These are phyloP conservation scores for Ceratosolen fusciceps DNA, from an alignment of 1,140 invertebrate species.

Conservation along the genomic window DNA sequence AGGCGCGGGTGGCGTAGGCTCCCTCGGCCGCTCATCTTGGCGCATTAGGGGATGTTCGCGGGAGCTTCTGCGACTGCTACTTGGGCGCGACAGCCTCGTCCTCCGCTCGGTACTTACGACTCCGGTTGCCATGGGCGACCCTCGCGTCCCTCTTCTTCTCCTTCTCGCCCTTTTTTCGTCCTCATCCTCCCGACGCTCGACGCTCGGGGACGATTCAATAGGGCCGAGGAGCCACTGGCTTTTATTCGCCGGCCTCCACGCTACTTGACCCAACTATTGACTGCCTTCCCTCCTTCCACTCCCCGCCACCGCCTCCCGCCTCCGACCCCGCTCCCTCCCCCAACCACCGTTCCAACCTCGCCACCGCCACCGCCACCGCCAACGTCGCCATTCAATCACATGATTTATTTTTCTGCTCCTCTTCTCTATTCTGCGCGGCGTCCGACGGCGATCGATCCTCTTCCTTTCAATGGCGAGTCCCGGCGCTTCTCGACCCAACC, in stretches of 20 bases:
- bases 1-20: neutral
- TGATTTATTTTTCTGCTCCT: neutral
- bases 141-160: neutral
- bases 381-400: neutral
- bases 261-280: neutral
- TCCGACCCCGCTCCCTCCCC: too few species aligned
- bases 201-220: constrained; percentile 35
- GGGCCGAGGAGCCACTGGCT: neutral
- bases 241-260: neutral
- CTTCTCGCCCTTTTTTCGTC: neutral
- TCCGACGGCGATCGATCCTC: too few species aligned
- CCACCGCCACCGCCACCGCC: too few species aligned
- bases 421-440: too few species aligned
- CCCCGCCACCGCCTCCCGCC: too few species aligned
- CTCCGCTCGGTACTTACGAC: neutral
- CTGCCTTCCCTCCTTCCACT: too few species aligned
- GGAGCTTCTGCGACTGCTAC: neutral
- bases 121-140: constrained; percentile 44
- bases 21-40: constrained; percentile 10
- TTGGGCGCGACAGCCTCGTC: constrained; percentile 32
- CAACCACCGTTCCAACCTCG: too few species aligned
- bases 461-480: too few species aligned
- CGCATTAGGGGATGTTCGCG: constrained; percentile 24
- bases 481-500: too few species aligned
- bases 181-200: neutral